Percentiles rank a stretch among this genome's conserved stretches.
Conservation (phyloP, 2,113 vertebrate species). For the Castor canadensis region DNA sequence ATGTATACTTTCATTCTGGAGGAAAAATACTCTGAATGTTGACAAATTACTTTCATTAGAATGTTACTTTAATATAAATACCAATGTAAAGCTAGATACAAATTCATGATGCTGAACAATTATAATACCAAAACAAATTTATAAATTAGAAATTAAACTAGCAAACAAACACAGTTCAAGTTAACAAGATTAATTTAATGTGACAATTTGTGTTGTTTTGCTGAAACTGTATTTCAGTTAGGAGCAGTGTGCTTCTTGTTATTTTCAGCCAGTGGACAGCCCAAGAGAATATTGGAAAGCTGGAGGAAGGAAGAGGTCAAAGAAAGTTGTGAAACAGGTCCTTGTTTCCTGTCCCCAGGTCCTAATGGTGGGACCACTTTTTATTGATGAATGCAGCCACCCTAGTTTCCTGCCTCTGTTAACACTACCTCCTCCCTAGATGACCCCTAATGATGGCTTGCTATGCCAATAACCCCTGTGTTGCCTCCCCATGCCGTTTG, state of each 20-base stretch:
- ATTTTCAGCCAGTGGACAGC: neutral
- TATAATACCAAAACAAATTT: constrained; percentile 48
- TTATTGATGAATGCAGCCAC: neutral
- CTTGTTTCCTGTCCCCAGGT: neutral
- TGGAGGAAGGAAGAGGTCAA: neutral
- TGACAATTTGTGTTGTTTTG: neutral
- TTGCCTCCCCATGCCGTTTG: neutral
- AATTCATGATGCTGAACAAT: constrained; percentile 50
- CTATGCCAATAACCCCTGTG: neutral
- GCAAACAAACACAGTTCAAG: neutral
- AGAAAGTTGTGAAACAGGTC: neutral
- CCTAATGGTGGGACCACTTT: neutral
- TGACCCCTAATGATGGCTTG: neutral
- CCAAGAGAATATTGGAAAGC: no score
- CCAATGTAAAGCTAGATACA: constrained; percentile 47
- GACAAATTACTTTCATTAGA: constrained; percentile 60
- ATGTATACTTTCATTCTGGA: neutral
- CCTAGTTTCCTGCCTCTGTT: neutral
- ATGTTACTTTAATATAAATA: constrained; percentile 38
- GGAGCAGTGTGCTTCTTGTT: neutral
- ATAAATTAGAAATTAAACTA: constrained; percentile 60
- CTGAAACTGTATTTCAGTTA: constrained; percentile 5
- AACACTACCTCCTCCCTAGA: neutral
- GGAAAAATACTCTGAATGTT: constrained; percentile 38
- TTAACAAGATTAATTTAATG: constrained; percentile 49